Conservation (phyloP, 2,888 invertebrate genomes). For the Platynereis dumerilii region DNA sequence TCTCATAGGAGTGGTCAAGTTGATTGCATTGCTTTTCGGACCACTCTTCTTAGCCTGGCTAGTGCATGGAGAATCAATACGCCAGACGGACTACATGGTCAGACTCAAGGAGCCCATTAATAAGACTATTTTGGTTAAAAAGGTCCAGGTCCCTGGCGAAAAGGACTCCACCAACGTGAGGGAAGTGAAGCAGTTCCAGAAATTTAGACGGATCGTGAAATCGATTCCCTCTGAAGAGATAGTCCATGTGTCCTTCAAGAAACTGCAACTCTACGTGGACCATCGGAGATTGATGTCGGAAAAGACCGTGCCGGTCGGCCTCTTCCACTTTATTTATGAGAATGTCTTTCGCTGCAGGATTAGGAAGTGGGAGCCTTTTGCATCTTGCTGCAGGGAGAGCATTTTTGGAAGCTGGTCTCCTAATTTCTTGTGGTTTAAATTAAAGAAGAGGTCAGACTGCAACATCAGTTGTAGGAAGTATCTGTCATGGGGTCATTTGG, state of each 20-base stretch:
- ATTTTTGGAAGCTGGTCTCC: constrained; percentile 38
- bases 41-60: constrained; percentile 52
- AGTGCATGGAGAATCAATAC: constrained; percentile 52
- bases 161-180: neutral
- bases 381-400: constrained; percentile 38
- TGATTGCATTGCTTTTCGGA: constrained; percentile 52
- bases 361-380: constrained; percentile 33
- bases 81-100: constrained; percentile 54
- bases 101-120: constrained; percentile 28
- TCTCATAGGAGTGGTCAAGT: constrained; percentile 49
- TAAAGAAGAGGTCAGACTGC: constrained; percentile 29
- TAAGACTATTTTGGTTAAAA: constrained; percentile 38
- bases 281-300: constrained; percentile 37
- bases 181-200: constrained; percentile 33
- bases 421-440: constrained; percentile 34
- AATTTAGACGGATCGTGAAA: constrained; percentile 36
- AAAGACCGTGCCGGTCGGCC: constrained; percentile 34
- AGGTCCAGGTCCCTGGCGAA: constrained; percentile 18
- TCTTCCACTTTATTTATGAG: constrained; percentile 34
- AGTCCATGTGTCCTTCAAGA: constrained; percentile 30
- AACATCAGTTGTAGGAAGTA: constrained; percentile 34
- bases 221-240: constrained; percentile 35
- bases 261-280: constrained; percentile 37
- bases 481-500: constrained; percentile 34
- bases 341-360: constrained; percentile 35